Evolutionary conservation across 2,888 invertebrate species (phyloP).

Genomic region (Callinectes sapidus): DNA sequence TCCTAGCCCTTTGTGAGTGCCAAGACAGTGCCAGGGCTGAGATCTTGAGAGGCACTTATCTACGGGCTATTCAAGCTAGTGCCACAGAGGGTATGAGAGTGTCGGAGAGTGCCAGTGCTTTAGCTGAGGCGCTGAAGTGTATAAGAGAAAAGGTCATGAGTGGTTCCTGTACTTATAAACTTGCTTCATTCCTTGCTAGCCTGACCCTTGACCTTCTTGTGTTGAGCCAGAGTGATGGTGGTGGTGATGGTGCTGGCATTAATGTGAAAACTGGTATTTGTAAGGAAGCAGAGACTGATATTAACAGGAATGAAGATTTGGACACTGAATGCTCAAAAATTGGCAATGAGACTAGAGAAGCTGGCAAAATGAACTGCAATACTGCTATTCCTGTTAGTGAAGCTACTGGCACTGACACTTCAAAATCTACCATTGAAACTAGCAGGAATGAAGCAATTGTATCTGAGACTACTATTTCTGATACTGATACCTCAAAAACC

Average conservation of each 20-base stretch:
- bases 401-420: too few relatives aligned
- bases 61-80: neutral
- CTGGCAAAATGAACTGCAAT: too few relatives aligned
- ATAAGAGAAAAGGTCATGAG: constrained; percentile 51
- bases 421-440: too few relatives aligned
- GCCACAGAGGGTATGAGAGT: neutral
- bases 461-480: too few relatives aligned
- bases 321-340: neutral
- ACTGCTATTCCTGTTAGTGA: too few relatives aligned
- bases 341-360: too few relatives aligned
- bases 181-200: constrained; percentile 36
- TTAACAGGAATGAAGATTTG: neutral
- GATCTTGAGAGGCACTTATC: neutral
- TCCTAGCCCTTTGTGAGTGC: neutral
- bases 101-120: neutral
- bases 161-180: constrained; percentile 33
- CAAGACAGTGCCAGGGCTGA: neutral
- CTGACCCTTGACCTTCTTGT: constrained; percentile 48
- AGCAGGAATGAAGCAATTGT: too few relatives aligned
- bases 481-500: too few relatives aligned
- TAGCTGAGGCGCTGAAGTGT: constrained; percentile 42
- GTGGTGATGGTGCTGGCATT: neutral
- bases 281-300: neutral
- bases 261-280: neutral
- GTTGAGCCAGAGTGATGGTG: neutral